phyloP scores from a whole-genome alignment of 2,888 invertebrate species.

The Temnothorax unifasciatus region DNA sequence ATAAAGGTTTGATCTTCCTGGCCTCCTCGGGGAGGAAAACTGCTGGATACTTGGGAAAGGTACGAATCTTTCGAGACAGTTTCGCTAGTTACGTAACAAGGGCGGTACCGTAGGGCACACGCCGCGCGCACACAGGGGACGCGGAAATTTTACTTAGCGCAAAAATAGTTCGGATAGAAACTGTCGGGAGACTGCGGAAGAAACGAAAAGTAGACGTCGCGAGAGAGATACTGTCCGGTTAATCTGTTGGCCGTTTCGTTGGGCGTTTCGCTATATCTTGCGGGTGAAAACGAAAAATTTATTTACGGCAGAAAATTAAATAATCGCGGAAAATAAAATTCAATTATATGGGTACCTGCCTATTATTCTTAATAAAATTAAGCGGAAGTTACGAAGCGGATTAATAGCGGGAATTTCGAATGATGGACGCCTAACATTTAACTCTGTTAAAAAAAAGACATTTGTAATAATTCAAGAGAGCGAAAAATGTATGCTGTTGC shows the following conservation, averaged over 20 bases:
- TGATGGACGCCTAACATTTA: background rate
- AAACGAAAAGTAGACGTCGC: slow-evolving; percentile 54
- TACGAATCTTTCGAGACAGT: slow-evolving; percentile 67
- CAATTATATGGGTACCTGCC: background rate
- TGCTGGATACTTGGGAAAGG: slow-evolving; percentile 56
- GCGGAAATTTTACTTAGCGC: slow-evolving; percentile 57
- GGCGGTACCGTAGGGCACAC: slow-evolving; percentile 47
- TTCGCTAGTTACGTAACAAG: slow-evolving; percentile 59
- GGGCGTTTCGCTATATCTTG: too few species aligned
- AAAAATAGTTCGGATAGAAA: slow-evolving; percentile 54
- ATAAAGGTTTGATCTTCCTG: slow-evolving; percentile 77
- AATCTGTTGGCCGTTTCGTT: slow-evolving; percentile 29
- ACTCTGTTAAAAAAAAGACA: background rate
- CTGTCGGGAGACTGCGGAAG: slow-evolving; percentile 43
- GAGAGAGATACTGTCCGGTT: slow-evolving; percentile 28
- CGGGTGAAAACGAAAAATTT: background rate
- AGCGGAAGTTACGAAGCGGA: background rate
- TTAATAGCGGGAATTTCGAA: background rate
- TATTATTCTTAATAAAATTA: background rate
- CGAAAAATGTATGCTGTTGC: background rate
- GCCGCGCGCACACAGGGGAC: slow-evolving; percentile 42
- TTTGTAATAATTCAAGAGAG: background rate
- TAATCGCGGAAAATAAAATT: background rate
- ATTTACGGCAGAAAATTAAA: background rate
- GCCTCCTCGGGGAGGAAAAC: slow-evolving; percentile 69